Evolutionary conservation across 2,113 vertebrate genomes (phyloP).

Genomic region (Felis chaus): DNA sequence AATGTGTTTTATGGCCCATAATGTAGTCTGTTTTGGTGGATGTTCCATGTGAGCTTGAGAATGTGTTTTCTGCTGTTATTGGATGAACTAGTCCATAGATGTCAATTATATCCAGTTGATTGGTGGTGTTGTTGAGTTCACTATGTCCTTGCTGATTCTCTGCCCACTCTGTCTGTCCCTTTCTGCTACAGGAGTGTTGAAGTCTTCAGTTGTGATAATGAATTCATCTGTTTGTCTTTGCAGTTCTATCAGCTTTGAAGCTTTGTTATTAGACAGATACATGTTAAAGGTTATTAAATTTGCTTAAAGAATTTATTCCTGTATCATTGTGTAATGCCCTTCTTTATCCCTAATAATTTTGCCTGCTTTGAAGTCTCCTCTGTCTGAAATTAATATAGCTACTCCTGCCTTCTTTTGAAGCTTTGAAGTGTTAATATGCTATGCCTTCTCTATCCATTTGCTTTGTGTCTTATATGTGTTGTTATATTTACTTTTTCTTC

Average conservation of each 20-base stretch:
- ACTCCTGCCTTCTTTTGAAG: not conserved
- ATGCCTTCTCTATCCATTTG: not conserved
- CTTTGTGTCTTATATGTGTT: not conserved
- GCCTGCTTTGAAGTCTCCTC: not conserved
- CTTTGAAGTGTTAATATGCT: not conserved
- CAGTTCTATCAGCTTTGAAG: not conserved
- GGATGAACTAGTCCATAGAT: not conserved
- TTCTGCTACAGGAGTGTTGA: not conserved
- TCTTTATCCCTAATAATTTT: not conserved
- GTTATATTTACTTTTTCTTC: not conserved
- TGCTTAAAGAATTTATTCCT: not conserved
- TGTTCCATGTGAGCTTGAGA: not conserved
- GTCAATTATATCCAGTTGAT: not conserved
- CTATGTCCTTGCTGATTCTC: not conserved
- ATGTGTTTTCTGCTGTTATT: not conserved
- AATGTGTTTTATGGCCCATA: not conserved
- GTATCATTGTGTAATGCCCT: not conserved
- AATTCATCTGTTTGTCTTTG: not conserved
- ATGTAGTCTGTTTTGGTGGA: not conserved
- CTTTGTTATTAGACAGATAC: not conserved
- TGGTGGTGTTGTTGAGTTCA: not conserved
- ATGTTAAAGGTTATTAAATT: not conserved
- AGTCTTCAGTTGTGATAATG: not conserved
- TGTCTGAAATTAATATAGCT: not conserved
- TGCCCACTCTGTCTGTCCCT: not conserved